Evolutionary conservation across 2,888 invertebrate genomes (phyloP).

Genomic region (Sclerodermus sp.): DNA sequence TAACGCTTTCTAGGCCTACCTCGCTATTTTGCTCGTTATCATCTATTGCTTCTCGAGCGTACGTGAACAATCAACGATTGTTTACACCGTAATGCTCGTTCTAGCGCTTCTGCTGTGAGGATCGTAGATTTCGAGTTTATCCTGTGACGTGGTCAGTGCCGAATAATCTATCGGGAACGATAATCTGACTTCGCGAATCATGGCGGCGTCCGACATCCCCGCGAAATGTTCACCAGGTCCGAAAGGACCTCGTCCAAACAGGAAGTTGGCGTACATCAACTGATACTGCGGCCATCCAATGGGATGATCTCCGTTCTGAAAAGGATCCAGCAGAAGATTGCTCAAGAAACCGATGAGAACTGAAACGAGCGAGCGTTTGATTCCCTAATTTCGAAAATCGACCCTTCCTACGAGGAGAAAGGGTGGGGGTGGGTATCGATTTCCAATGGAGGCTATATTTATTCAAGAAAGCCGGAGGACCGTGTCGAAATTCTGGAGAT

Average conservation of each 20-base stretch:
- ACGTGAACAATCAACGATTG: too few relatives aligned
- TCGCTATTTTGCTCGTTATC: too few relatives aligned
- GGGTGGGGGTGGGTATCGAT: too few relatives aligned
- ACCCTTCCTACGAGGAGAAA: too few relatives aligned
- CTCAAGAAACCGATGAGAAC: too few relatives aligned
- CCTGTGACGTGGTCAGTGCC: conserved; percentile 71
- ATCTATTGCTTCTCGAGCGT: too few relatives aligned
- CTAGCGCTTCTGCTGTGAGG: conserved; percentile 71
- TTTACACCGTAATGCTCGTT: conserved; percentile 70
- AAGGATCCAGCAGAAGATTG: not conserved
- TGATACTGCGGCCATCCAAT: conserved; percentile 71
- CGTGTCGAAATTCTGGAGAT: too few relatives aligned
- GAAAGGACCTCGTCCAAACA: conserved; percentile 74
- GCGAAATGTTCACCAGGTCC: conserved; percentile 76
- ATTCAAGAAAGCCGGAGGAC: not conserved
- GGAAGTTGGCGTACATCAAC: conserved; percentile 74
- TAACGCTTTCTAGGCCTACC: too few relatives aligned
- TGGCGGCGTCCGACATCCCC: conserved; percentile 54
- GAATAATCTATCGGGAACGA: conserved; percentile 77
- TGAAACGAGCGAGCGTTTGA: too few relatives aligned
- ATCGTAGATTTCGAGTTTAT: conserved; percentile 70
- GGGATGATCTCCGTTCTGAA: conserved; percentile 71
- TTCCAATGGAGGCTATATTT: not conserved
- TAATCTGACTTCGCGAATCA: conserved; percentile 28
- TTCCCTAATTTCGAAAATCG: too few relatives aligned